Conservation (phyloP, 2,113 vertebrate species). For the Callipepla californica region DNA sequence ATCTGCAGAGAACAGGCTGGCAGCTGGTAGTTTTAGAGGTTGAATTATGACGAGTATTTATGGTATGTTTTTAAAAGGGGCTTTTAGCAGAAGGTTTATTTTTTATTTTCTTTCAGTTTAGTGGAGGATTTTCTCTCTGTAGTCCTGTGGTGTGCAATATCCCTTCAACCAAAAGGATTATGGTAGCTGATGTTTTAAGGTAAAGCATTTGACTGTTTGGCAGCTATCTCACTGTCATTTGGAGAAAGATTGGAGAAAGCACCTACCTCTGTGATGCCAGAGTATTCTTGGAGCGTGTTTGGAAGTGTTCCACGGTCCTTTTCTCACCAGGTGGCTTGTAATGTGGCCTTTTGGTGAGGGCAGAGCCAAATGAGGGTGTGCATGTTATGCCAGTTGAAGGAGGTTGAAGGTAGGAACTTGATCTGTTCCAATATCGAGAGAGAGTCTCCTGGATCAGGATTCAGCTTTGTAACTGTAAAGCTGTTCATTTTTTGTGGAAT, state of each 20-base stretch:
- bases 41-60: constrained; percentile 71
- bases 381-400: constrained; percentile 20
- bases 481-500: constrained; percentile 43
- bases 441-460: constrained; percentile 72
- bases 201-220: constrained; percentile 59
- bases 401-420: constrained; percentile 53
- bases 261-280: constrained; percentile 52
- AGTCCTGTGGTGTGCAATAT: constrained; percentile 71
- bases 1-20: constrained; percentile 16
- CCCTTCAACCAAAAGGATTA: constrained; percentile 72
- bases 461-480: constrained; percentile 56
- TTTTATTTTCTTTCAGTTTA: constrained; percentile 68
- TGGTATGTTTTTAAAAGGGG: constrained; percentile 69
- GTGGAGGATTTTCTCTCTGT: constrained; percentile 47
- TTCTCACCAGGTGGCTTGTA: constrained; percentile 38
- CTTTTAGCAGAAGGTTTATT: constrained; percentile 66
- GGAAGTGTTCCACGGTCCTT: constrained; percentile 17
- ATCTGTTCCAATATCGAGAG: constrained; percentile 41
- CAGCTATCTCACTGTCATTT: constrained; percentile 63
- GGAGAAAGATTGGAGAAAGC: constrained; percentile 43
- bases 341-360: constrained; percentile 40
- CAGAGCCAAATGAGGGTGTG: constrained; percentile 33
- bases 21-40: constrained; percentile 43
- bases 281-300: constrained; percentile 29
- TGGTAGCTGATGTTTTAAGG: constrained; percentile 50